Percentiles rank a stretch among this genome's conserved stretches.
Evolutionary conservation across 2,797 vertebrate species (phyloP).

Genomic region (Notamacropus eugenii): DNA sequence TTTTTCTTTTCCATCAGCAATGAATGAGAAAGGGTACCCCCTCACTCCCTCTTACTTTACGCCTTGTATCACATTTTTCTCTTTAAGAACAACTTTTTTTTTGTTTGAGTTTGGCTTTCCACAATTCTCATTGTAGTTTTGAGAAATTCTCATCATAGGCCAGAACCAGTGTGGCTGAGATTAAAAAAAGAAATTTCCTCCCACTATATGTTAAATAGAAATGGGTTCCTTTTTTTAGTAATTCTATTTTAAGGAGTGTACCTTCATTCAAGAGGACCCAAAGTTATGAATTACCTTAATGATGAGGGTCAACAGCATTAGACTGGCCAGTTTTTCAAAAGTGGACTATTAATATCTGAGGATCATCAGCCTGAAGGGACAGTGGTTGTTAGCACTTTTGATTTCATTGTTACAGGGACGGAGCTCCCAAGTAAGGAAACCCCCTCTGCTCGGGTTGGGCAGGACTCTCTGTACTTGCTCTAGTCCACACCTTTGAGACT

Average conservation of each 20-base stretch:
- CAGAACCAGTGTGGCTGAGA: background rate
- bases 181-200: constrained; percentile 46
- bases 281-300: background rate
- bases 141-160: constrained; percentile 10
- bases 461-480: background rate
- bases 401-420: background rate
- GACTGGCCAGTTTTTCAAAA: background rate
- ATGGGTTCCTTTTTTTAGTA: constrained; percentile 35
- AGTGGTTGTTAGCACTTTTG: background rate
- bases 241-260: constrained; percentile 38
- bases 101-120: constrained; percentile 4
- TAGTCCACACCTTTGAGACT: background rate
- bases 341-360: background rate
- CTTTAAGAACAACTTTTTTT: constrained; percentile 19
- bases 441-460: background rate
- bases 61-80: constrained; percentile 34
- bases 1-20: constrained; percentile 41
- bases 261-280: background rate
- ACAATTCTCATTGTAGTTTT: constrained; percentile 8
- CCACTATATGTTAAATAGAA: constrained; percentile 37
- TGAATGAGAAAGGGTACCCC: constrained; percentile 31
- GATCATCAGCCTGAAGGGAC: background rate
- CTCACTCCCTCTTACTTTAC: background rate
- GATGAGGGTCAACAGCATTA: background rate
- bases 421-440: background rate